Conservation (phyloP, 2,888 invertebrate species). For the Hirtodrosophila trivittata region DNA sequence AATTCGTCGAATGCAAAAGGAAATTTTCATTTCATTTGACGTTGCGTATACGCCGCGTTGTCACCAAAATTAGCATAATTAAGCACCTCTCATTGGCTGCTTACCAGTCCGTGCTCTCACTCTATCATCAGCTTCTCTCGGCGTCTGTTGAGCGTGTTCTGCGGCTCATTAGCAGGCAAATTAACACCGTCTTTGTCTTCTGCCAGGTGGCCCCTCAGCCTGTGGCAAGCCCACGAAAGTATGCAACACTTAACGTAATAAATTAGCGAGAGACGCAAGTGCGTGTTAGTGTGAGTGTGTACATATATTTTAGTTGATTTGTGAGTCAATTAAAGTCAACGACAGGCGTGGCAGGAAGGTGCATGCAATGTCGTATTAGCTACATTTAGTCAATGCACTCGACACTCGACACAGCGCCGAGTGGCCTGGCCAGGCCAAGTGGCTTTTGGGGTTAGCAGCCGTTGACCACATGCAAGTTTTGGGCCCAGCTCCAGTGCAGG, state of each 20-base stretch:
- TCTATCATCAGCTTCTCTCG: constrained; percentile 7
- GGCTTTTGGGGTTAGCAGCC: constrained; percentile 64
- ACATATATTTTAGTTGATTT: constrained; percentile 82
- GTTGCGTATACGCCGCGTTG: constrained; percentile 51
- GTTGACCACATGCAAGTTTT: constrained; percentile 70
- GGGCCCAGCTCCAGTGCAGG: constrained; percentile 44
- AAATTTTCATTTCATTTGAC: constrained; percentile 22
- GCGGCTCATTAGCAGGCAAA: constrained; percentile 80
- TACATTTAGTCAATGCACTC: constrained; percentile 69
- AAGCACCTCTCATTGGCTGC: constrained; percentile 28
- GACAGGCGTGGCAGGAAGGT: constrained; percentile 72
- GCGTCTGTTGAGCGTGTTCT: constrained; percentile 49
- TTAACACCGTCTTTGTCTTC: constrained; percentile 67
- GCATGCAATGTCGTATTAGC: constrained; percentile 49
- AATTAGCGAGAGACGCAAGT: constrained; percentile 68
- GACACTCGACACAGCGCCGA: constrained; percentile 45
- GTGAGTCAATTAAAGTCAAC: constrained; percentile 83
- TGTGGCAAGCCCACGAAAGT: constrained; percentile 53
- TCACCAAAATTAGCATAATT: constrained; percentile 68
- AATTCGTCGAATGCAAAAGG: constrained; percentile 33
- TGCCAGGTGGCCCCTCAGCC: constrained; percentile 52
- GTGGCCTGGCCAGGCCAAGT: constrained; percentile 58
- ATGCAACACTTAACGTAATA: constrained; percentile 77
- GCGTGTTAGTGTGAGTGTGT: constrained; percentile 31
- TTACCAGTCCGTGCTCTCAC: background rate